phyloP scores from a whole-genome alignment of 2,888 invertebrate genomes.

The Tachina grossa region DNA sequence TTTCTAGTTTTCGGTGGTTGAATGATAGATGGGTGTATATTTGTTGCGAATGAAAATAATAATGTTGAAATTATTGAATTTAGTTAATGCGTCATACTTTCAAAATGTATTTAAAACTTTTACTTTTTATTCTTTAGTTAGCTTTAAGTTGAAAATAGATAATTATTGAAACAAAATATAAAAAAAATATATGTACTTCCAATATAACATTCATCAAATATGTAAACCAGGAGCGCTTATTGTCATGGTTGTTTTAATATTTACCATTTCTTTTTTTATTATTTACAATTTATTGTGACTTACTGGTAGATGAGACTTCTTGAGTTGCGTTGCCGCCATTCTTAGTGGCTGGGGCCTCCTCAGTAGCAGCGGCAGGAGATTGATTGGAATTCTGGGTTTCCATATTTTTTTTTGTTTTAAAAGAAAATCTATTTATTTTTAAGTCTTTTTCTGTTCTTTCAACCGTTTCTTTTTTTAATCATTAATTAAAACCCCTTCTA shows the following conservation, averaged over 20 bases:
- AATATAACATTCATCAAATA: too few relatives aligned
- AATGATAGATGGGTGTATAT: slow-evolving; percentile 33
- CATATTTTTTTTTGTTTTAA: slow-evolving; percentile 74
- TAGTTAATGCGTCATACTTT: slow-evolving; percentile 54
- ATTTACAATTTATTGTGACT: slow-evolving; percentile 72
- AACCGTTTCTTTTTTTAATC: slow-evolving; percentile 41
- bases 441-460: slow-evolving; percentile 44
- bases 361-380: slow-evolving; percentile 71
- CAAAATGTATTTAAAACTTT: neutral
- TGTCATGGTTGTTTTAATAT: neutral
- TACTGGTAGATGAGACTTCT: slow-evolving; percentile 82
- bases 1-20: slow-evolving; percentile 41
- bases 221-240: too few relatives aligned
- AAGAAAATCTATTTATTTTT: slow-evolving; percentile 41
- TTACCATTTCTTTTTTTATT: neutral
- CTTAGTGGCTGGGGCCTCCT: slow-evolving; percentile 78
- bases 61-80: slow-evolving; percentile 1
- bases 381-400: slow-evolving; percentile 78
- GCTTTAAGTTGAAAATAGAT: too few relatives aligned
- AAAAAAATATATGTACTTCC: too few relatives aligned
- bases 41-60: neutral
- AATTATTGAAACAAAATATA: too few relatives aligned
- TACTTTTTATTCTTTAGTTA: too few relatives aligned
- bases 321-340: slow-evolving; percentile 79
- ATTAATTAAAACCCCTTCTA: slow-evolving; percentile 55